Base-by-base conservation (phyloP, 2,113 vertebrate genomes). In the Tylochromis polylepis region DNA sequence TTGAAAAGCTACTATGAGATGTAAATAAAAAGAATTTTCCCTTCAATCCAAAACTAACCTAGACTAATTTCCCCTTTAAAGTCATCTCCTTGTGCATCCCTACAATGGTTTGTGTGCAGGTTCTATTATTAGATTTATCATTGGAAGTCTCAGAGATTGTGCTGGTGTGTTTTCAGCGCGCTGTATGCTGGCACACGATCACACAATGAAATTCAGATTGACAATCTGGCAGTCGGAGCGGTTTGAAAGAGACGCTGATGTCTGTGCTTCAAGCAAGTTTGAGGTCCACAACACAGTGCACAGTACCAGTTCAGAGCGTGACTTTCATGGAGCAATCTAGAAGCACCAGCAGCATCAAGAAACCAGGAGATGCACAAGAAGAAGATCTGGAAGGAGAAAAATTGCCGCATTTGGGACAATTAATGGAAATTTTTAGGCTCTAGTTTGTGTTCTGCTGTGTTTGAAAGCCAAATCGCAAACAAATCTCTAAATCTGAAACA, bases 401-500 rank as follows among this genome's bases (percentile, higher is more conserved):
- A 7, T 11, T 49, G 41, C 15, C 29, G 43, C 43, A 75, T 49
- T 7, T 75, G 67, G 41, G 24, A 49, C 22, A 49, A 49, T 29
- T 72, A 18, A 27, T 29, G 22, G 41, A 72, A 8, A 27, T 72
- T 18, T 72, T 77, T 77, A 51, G 27, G 1, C 16, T 77, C 24
- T 20, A 27, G 10, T 20, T 75, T 7, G 38, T 27, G 49, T 43
- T 75, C 24, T 31, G 43, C 27, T 29, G 12, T 31, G 22, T 49
- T 49, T 75, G 41, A 11, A 29, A 31, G 0, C 15, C 16, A 77
- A 31, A 77, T 77, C 24, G 20, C 70, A 51, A 75, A 75, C 67
- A 75, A 75, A 75, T 75, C 41, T 18, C 24, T 6, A 75, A 49
- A 75, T 75, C 41, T 49, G 41, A 75, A 46, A 49, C 22, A 72